Base-by-base conservation (phyloP, 2,797 vertebrate species). In the Anabacerthia variegaticeps region DNA sequence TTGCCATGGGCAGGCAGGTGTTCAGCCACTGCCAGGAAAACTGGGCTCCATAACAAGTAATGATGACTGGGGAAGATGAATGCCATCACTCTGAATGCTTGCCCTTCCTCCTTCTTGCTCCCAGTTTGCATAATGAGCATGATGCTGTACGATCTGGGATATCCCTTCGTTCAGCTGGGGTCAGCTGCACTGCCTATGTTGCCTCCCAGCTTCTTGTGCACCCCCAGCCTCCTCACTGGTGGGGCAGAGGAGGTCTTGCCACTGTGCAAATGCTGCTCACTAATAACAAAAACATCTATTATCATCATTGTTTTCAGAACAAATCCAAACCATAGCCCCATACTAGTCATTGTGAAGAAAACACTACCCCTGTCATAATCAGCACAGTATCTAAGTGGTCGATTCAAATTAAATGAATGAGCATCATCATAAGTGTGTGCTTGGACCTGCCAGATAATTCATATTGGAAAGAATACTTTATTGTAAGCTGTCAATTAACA, bases 131-230 rank as follows among this genome's bases (percentile, higher is more conserved):
- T 3, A 13, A 32, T 15, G 14, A 61, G 39, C 24, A 20, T 19
- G 24, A 23, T 1, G 3, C 21, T 18, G 2, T 18, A 10, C 3
- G 5, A 1, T 17, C 3, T 49, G 22, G 14, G 18, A 17, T 19
- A 8, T 7, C 15, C 21, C 36, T 19, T 36, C 55, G n/a, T 32
- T 32, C 55, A 3, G 26, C 16, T 34, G 14, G 18, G 28, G 3
- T 48, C 55, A 27, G 22, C 41, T 43, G 10, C 27, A 32, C 15
- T 37, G 43, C 27, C n/a, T 68, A 8, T 12, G 54, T 49, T 3
- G 1, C 22, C 48, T 48, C 32, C 30, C 48, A 68, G 36, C 3
- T 12, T 43, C 22, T 55, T 12, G 27, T 43, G 32, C 48, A 28
- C 12, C 48, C 48, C 10, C 71, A 55, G 3, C 19, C 32, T 46